Evolutionary conservation across 2,113 vertebrate genomes (phyloP).

Genomic region (Agapornis roseicollis): DNA sequence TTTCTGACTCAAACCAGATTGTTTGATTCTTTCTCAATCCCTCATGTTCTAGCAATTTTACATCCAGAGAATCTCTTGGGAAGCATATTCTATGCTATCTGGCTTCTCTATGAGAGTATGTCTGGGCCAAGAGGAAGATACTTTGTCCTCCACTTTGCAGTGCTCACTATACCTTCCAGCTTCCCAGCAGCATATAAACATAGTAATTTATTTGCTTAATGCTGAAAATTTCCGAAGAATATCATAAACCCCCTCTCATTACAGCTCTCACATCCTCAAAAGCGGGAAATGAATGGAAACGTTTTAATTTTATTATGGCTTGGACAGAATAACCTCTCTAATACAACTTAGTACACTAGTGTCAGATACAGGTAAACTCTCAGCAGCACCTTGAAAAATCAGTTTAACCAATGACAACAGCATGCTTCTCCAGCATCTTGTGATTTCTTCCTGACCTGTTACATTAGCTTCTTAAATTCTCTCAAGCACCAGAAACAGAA

Average conservation of each 20-base stretch:
- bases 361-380: neutral
- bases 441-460: neutral
- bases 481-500: neutral
- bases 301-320: neutral
- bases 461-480: neutral
- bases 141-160: neutral
- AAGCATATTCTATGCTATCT: neutral
- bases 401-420: neutral
- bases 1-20: neutral
- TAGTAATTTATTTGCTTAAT: neutral
- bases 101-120: neutral
- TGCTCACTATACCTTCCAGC: neutral
- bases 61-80: neutral
- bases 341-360: neutral
- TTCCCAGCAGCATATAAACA: neutral
- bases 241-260: neutral
- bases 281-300: neutral
- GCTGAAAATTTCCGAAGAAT: neutral
- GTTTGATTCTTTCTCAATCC: neutral
- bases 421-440: neutral
- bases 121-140: neutral
- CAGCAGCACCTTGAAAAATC: neutral
- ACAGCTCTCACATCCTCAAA: neutral
- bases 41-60: neutral
- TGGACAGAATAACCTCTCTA: neutral